Base-by-base conservation (phyloP, 1,140 invertebrate species). In the Drosophila ficusphila region DNA sequence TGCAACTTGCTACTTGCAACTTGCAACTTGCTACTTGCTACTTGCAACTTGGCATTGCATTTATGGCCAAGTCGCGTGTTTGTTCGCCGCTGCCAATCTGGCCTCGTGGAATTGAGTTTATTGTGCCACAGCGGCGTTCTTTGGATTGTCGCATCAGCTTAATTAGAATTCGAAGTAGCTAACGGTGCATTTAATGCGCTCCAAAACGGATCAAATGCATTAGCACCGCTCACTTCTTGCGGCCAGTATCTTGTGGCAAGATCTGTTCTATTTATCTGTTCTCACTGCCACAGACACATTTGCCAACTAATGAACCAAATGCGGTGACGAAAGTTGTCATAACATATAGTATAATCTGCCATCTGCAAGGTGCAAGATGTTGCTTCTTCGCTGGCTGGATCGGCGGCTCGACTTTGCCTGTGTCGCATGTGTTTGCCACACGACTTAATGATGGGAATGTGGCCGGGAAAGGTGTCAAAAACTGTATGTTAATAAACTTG, bases 121-220 rank as follows among this genome's bases (percentile, higher is more conserved):
- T 85, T 85, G 76, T 85, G 81, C 81, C 79, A 85, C 64, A 31
- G 76, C 54, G 81, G 73, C 73, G 69, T 86, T 65, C 76, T 62
- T 86, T 73, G 73, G 58, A 76, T 86, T 81, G 79, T 86, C 81
- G 74, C 83, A 88, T 75, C 64, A 75, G 70, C 77, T 88, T 88
- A 86, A 88, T 88, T 88, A 88, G 83, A 88, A 88, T 88, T 82
- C 74, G 71, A 88, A 76, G 78, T 75, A 88, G 83, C 78, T 88
- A 88, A 88, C 82, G 82, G 82, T 88, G 60, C 64, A 89, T 88
- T 88, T 83, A 88, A 88, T 77, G 73, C 70, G 65, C 74, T 78
- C 64, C 61, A 61, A 88, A 76, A 79, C 77, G 74, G 69, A 82
- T 88, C 82, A 88, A 65, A 81, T 88, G 69, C 74, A 86, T 88